phyloP scores from a whole-genome alignment of 1,140 invertebrate species.

The Tetragonula clypearis region DNA sequence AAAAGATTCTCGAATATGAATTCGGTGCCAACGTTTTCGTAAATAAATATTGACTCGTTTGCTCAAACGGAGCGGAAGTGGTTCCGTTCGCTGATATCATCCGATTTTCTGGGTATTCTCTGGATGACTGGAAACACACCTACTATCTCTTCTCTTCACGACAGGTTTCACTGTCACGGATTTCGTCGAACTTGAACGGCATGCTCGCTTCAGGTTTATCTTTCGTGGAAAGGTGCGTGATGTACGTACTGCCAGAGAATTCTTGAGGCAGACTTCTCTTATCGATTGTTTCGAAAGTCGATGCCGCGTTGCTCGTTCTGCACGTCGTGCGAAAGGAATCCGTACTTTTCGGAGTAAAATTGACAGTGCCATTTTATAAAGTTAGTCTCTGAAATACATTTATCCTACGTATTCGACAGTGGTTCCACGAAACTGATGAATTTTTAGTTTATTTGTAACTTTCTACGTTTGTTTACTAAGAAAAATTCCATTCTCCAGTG shows the following conservation, averaged over 20 bases:
- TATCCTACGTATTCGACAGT: not conserved
- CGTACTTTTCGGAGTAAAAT: not conserved
- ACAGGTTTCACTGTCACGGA: slow-evolving; percentile 39
- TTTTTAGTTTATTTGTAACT: too few relatives aligned
- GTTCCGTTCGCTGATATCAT: not conserved
- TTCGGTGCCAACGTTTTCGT: not conserved
- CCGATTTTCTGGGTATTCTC: slow-evolving; percentile 36
- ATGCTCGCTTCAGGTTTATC: slow-evolving; percentile 47
- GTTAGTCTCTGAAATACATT: not conserved
- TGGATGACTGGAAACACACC: slow-evolving; percentile 23
- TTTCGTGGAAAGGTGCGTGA: slow-evolving; percentile 64
- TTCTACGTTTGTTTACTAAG: too few relatives aligned
- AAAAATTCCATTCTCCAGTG: not conserved
- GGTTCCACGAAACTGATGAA: not conserved
- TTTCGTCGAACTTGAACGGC: slow-evolving; percentile 39
- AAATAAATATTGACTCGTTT: not conserved
- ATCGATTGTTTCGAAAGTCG: slow-evolving; percentile 61
- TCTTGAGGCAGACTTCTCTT: slow-evolving; percentile 38
- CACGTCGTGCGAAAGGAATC: not conserved
- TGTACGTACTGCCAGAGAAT: slow-evolving; percentile 59
- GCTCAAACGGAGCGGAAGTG: not conserved
- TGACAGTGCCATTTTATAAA: not conserved
- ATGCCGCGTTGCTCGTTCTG: slow-evolving; percentile 4
- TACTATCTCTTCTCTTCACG: not conserved
- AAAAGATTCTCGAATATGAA: not conserved